phyloP scores from a whole-genome alignment of 2,888 invertebrate species.

The Callyntrura sp. region DNA sequence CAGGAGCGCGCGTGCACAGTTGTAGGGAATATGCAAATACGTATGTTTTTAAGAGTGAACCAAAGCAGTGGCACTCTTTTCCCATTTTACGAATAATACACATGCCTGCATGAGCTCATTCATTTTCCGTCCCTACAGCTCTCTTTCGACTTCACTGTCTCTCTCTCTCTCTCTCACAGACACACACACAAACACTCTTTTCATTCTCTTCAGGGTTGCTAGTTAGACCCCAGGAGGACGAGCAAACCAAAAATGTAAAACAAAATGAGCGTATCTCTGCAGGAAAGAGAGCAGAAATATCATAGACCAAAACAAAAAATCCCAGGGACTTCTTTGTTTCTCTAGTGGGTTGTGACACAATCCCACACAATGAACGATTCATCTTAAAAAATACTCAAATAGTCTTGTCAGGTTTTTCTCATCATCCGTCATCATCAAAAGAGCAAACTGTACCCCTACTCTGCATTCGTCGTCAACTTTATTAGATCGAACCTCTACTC shows the following conservation, averaged over 20 bases:
- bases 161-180: background rate
- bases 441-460: too few species aligned
- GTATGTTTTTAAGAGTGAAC: too few species aligned
- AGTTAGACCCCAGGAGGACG: background rate
- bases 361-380: too few species aligned
- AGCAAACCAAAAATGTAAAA: background rate
- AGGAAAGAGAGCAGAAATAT: background rate
- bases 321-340: background rate
- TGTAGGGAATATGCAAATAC: background rate
- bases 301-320: background rate
- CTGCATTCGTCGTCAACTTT: too few species aligned
- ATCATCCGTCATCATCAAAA: too few species aligned
- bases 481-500: too few species aligned
- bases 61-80: background rate
- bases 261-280: background rate
- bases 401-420: too few species aligned
- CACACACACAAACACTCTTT: background rate
- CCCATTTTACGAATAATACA: background rate
- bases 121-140: background rate
- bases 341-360: background rate
- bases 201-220: slow-evolving; percentile 3
- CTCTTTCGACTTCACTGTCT: background rate
- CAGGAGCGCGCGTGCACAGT: background rate
- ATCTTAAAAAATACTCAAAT: too few species aligned
- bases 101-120: background rate